Base-by-base conservation (phyloP, 2,888 invertebrate species). In the Stenotaenia linearis region DNA sequence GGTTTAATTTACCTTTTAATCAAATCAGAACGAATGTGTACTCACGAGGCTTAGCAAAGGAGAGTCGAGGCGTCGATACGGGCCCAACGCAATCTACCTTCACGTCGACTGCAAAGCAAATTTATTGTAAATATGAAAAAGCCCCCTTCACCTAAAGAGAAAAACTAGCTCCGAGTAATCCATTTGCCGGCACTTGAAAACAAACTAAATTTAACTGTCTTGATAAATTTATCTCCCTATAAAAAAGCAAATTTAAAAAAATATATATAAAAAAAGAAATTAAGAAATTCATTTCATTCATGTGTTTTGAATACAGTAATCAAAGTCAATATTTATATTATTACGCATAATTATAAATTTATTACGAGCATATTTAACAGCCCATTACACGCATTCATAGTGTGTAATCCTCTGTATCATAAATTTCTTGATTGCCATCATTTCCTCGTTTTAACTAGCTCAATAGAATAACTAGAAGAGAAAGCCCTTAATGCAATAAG, bases 1-100 rank as follows among this genome's bases (percentile, higher is more conserved):
- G 69, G 69, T 69, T 69, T 69, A 69, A 69, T 69, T 69, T 69
- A 69, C 69, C 69, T 69, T 69, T 69, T 69, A 69, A 69, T 69
- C 69, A 69, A 69, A 69, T 69, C 69, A 69, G 69, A 69, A 69
- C 69, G 69, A 69, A 69, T 69, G 69, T 69, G 69, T 69, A 69
- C 69, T 69, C 69, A 69, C 69, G 69, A 69, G 69, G 69, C 69
- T 69, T 69, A 69, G 69, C 69, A 69, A 50, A 69, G 25, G 69
- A 56, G 56, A 69, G 69, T 28, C 69, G 69, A 69, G 69, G 28
- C 69, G 23, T 69, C 69, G 69, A 69, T 28, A 69, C 69, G 28
- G 69, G 28, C 15, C 10, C 69, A 69, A 69, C 25, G 69, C 69
- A 69, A 69, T 69, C 69, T 69, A 69, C 69, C 69, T 69, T n/a